Percentiles rank a stretch among this genome's conserved stretches.
These are phyloP conservation scores for Aspiorhynchus laticeps DNA, from an alignment of 2,113 vertebrate genomes.

Conservation along the genomic window DNA sequence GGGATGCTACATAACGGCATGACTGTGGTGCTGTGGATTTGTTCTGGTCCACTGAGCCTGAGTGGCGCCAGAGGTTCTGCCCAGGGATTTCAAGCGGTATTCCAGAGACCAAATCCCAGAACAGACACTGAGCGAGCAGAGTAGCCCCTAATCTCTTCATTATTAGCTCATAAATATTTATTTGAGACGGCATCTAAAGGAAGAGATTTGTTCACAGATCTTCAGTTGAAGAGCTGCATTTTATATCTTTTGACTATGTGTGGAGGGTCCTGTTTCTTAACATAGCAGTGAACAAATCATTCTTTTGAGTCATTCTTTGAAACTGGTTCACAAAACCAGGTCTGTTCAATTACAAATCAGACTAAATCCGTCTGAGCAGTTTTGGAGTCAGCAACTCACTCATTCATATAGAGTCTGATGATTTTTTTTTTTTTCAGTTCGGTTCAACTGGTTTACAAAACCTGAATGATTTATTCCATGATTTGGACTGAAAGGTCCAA, in stretches of 20 bases:
- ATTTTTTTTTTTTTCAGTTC: too few relatives aligned
- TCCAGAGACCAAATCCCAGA: constrained; percentile 37
- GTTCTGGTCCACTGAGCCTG: constrained; percentile 71
- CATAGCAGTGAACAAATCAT: neutral
- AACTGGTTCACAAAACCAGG: neutral
- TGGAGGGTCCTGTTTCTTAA: neutral
- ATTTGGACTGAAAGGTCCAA: neutral
- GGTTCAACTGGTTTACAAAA: neutral
- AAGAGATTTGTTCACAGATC: constrained; percentile 25
- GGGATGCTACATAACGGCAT: constrained; percentile 61
- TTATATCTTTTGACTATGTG: constrained; percentile 9
- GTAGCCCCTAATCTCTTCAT: constrained; percentile 52
- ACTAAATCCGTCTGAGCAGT: neutral
- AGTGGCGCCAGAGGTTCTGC: constrained; percentile 61
- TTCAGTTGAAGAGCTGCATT: neutral
- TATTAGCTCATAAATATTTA: constrained; percentile 49
- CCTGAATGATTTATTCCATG: neutral
- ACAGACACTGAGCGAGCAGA: constrained; percentile 47
- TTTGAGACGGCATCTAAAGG: neutral
- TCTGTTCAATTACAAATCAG: neutral
- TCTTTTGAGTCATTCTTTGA: neutral
- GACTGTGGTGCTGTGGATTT: constrained; percentile 71
- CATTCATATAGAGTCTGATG: neutral
- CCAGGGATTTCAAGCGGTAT: constrained; percentile 64
- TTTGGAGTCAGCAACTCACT: neutral